A percentile compares a stretch with the other conserved stretches of the same genome.
These are phyloP conservation scores for Piaya cayana DNA, from an alignment of 2,113 vertebrate species.

Conservation along the genomic window DNA sequence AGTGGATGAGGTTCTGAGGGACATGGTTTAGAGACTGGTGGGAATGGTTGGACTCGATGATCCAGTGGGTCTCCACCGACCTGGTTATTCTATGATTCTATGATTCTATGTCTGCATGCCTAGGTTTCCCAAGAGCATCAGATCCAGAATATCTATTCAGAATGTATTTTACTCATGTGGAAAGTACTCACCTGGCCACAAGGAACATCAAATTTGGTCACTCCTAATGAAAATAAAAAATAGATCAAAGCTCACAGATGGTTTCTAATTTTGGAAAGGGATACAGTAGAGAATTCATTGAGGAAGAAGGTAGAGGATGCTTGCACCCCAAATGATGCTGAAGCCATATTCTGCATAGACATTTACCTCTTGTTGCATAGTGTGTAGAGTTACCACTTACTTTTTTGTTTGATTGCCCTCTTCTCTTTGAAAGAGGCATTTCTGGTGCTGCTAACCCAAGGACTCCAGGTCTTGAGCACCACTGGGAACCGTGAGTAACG, in stretches of 20 bases:
- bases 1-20: too few relatives aligned
- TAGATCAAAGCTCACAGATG: not conserved
- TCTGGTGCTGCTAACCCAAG: not conserved
- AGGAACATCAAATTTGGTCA: not conserved
- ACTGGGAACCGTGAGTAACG: not conserved
- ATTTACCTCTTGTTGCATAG: not conserved
- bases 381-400: not conserved
- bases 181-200: not conserved
- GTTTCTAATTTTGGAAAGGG: not conserved
- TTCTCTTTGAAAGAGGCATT: not conserved
- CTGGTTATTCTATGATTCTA: too few relatives aligned
- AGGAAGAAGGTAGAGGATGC: not conserved
- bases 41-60: too few relatives aligned
- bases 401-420: not conserved
- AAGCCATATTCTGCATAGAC: not conserved
- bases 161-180: not conserved
- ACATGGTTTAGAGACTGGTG: too few relatives aligned
- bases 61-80: too few relatives aligned
- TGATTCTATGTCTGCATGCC: not conserved
- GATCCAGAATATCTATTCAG: not conserved
- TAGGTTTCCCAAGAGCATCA: not conserved
- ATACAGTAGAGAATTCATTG: not conserved
- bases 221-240: not conserved
- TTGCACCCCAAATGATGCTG: not conserved
- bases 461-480: not conserved